Percentiles rank a stretch among this genome's conserved stretches.
phyloP scores from a whole-genome alignment of 2,888 invertebrate species.

The Oscheius onirici region DNA sequence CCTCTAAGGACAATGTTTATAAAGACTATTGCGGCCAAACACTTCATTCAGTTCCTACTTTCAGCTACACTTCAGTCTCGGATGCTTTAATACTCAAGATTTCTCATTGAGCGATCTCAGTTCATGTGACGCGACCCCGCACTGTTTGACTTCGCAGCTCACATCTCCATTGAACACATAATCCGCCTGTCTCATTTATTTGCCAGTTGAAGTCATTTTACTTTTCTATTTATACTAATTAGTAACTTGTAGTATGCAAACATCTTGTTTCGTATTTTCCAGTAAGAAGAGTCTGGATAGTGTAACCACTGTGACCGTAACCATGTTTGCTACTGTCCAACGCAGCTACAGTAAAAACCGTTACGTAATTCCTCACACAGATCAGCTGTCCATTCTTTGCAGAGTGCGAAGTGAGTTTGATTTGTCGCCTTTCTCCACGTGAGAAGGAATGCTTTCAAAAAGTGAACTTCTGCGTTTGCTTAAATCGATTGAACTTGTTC shows the following conservation, averaged over 20 bases:
- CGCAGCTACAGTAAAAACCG: not conserved
- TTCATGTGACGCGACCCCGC: constrained; percentile 33
- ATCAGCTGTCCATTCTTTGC: constrained; percentile 5
- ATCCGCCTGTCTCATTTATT: constrained; percentile 32
- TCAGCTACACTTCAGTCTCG: not conserved
- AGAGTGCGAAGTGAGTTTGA: constrained; percentile 1
- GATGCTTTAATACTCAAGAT: constrained; percentile 7
- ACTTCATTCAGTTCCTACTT: not conserved
- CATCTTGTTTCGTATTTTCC: too few species aligned
- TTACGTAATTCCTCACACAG: not conserved
- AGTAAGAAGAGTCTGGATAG: too few species aligned
- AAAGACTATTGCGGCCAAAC: not conserved
- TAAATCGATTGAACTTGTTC: not conserved
- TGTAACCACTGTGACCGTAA: too few species aligned
- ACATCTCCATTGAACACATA: constrained; percentile 32
- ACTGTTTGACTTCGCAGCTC: constrained; percentile 34
- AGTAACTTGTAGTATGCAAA: not conserved
- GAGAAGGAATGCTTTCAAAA: constrained; percentile 12
- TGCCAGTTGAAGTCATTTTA: not conserved
- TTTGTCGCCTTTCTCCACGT: not conserved
- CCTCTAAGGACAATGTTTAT: constrained; percentile 6
- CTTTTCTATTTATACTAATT: constrained; percentile 9
- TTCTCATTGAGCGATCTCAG: constrained; percentile 18
- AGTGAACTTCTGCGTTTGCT: not conserved
- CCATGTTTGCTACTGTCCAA: too few species aligned